Evolutionary conservation across 2,888 invertebrate species (phyloP), one percentile per base, ranked within the genome.

Genomic region (Phyto melanocephala): DNA sequence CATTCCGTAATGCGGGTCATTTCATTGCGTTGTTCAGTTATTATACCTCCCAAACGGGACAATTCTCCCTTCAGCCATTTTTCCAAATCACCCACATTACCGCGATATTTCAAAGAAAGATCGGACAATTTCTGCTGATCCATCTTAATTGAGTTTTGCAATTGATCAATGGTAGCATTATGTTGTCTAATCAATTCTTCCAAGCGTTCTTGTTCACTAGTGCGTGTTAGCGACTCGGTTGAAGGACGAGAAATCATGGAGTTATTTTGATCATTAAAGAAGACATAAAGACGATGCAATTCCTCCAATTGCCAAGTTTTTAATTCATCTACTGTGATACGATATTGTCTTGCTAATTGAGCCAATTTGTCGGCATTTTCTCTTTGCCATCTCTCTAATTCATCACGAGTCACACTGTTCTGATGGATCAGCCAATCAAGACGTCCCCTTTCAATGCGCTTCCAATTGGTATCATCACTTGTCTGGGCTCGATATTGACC

Each of bases 351-450:
- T 0, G 91, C 90, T 24, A 87, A 40, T 15, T 86, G 84, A 1
- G 78, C 68, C 11, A 90, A 67, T 78, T 86, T 88, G 2, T 85
- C 86, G 4, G 81, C 83, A 60, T 90, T 90, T 52, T 90, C 88
- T 1, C 24, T 85, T 74, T 91, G 90, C 90, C 90, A 90, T 33
- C 88, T 88, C 4, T 88, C 87, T 10, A 90, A 86, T 7, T 90
- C 90, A n/a, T 89, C 87, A 0, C 82, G 79, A 0, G 86, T 88
- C 0, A 87, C 84, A 33, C 90, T 87, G 67, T 91, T 90, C 70
- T 90, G 91, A 74, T 90, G 90, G 7, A 90, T 88, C 6, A 90
- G 68, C 91, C 91, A 90, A 65, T 90, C 88, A 6, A 90, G 78
- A 2, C 91, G 89, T 15, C 88, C 88, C 11, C 88, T 87, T 77